phyloP scores from a whole-genome alignment of 2,113 vertebrate genomes.

The Ranitomeya imitator region DNA sequence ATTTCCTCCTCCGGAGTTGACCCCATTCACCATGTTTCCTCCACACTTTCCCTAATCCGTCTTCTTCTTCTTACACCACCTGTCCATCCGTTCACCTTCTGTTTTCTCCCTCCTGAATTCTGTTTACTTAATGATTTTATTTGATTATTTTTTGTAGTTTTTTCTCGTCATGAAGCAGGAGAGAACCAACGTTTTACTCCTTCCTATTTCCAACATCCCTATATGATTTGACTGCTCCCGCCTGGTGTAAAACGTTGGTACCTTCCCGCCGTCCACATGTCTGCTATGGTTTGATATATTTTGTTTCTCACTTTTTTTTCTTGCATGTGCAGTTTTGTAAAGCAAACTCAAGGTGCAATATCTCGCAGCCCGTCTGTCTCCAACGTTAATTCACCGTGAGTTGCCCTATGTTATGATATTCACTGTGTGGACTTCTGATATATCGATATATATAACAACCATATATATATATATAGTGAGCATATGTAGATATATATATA shows the following conservation, averaged over 20 bases:
- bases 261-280: slow-evolving; percentile 60
- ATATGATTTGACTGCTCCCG: not conserved
- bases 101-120: not conserved
- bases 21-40: not conserved
- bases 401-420: slow-evolving; percentile 79
- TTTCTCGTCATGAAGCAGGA: not conserved
- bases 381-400: slow-evolving; percentile 98
- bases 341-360: slow-evolving; percentile 89
- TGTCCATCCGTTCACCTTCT: not conserved
- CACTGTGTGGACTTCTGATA: slow-evolving; percentile 67
- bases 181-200: slow-evolving; percentile 43
- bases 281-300: slow-evolving; percentile 65
- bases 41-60: not conserved
- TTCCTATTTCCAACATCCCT: not conserved
- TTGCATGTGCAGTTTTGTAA: slow-evolving; percentile 98
- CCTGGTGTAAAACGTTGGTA: slow-evolving; percentile 33
- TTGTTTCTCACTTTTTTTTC: slow-evolving; percentile 81
- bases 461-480: slow-evolving; percentile 47
- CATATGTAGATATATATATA: slow-evolving; percentile 25
- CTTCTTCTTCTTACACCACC: not conserved
- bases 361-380: slow-evolving; percentile 94
- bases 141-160: not conserved
- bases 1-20: not conserved
- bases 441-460: slow-evolving; percentile 18
- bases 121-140: not conserved